Percentiles rank a stretch among this genome's conserved stretches.
Evolutionary conservation across 2,888 invertebrate genomes (phyloP).

Genomic region (Oeneis ivallda): DNA sequence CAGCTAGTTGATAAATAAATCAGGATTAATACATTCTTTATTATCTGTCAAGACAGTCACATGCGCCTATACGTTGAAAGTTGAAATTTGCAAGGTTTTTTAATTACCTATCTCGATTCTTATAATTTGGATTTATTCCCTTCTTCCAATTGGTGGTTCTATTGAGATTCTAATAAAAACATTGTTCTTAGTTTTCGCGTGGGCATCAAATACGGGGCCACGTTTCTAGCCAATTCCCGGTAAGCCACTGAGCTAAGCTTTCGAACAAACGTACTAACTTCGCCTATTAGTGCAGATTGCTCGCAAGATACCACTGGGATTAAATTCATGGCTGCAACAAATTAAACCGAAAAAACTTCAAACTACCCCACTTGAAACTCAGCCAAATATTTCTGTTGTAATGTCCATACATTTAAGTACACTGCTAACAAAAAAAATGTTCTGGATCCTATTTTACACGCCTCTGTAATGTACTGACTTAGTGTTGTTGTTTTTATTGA

Average conservation of each 20-base stretch:
- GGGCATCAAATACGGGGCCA: slow-evolving; percentile 22
- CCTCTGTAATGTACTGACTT: slow-evolving; percentile 17
- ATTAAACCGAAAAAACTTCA: slow-evolving; percentile 41
- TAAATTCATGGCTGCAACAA: slow-evolving; percentile 41
- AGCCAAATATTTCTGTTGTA: slow-evolving; percentile 41
- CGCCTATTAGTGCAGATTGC: slow-evolving; percentile 41
- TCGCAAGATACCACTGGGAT: slow-evolving; percentile 40
- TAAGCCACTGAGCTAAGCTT: slow-evolving; percentile 37
- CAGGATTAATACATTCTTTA: too few species aligned
- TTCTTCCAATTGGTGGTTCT: too few species aligned
- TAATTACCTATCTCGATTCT: too few species aligned
- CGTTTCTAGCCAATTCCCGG: slow-evolving; percentile 31
- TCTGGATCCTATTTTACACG: slow-evolving; percentile 31
- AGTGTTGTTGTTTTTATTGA: slow-evolving; percentile 26
- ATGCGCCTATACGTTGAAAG: too few species aligned
- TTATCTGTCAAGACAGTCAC: too few species aligned
- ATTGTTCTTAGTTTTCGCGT: too few species aligned
- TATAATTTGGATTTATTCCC: too few species aligned
- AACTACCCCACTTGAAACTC: slow-evolving; percentile 40
- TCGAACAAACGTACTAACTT: slow-evolving; percentile 38
- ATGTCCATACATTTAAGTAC: slow-evolving; percentile 36
- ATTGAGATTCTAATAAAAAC: too few species aligned
- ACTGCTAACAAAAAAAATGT: slow-evolving; percentile 28
- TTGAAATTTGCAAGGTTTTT: too few species aligned
- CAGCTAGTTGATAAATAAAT: too few species aligned